Evolutionary conservation across 2,797 vertebrate genomes (phyloP), one percentile per base, ranked within the genome.

Genomic region (Macropus fuliginosus): DNA sequence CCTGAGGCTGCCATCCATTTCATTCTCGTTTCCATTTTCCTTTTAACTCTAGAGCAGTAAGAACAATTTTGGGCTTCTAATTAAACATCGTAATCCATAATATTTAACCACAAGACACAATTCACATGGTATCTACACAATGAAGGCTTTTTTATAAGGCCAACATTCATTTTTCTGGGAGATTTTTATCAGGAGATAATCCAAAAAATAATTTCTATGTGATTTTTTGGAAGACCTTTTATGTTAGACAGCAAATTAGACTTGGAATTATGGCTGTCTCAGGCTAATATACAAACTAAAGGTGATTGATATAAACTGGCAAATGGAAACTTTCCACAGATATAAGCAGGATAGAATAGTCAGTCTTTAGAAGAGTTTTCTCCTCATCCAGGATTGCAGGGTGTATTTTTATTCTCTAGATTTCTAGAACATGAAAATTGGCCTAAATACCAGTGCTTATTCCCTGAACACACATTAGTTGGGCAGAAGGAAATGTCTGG

Each of bases 311-410:
- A 66, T 29, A 9, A 24, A 50, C 1, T 90, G 93, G 57, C 81
- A 91, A 55, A 5, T 59, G 54, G 46, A 92, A 54, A 18, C 6
- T 13, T 94, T 90, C 90, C 96, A 94, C 91, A 81, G 57, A 56
- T 95, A 95, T 94, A 87, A 89, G 54, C 56, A 92, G 66, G 29
- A 90, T 28, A 95, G 81, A 98, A 95, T 91, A 59, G 66, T 95
- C 93, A 91, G 50, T 27, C n/a, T 94, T 97, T 81, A 96, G 94
- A 56, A 92, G n/a, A 27, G 21, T 21, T 34, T 91, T 56, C 40
- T 89, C 62, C 34, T 4, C 62, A 90, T 11, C 46, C 0, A 46
- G 14, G 92, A 89, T 92, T 29, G 24, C 55, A 95, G 95, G 94
- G 92, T 96, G 54, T 55, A 54, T 24, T 56, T 96, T 95, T 96